A percentile compares a stretch with the other conserved stretches of the same genome.
Conservation (phyloP, 2,113 vertebrate species). For the Ophthalmolycus amberensis region DNA sequence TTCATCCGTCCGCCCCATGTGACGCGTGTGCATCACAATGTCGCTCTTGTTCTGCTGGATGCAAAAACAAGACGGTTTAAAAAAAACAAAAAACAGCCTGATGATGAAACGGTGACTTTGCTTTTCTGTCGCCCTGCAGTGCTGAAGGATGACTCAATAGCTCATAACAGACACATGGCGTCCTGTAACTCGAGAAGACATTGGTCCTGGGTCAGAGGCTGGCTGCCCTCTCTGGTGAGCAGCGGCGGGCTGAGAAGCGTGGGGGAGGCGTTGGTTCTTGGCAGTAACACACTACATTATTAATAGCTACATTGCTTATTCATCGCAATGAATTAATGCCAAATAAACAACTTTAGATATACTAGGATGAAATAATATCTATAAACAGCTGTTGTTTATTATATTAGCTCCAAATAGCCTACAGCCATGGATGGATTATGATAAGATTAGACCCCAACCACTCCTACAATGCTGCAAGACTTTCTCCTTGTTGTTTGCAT, state of each 20-base stretch:
- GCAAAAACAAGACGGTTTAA: constrained; percentile 32
- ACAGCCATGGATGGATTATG: not conserved
- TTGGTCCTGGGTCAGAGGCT: constrained; percentile 17
- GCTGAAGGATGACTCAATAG: constrained; percentile 20
- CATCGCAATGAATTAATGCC: not conserved
- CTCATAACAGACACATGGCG: constrained; percentile 9
- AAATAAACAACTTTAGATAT: not conserved
- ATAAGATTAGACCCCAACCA: not conserved
- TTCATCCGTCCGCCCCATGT: constrained; percentile 41
- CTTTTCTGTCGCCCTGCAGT: constrained; percentile 8
- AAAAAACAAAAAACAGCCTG: not conserved
- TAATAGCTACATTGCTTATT: not conserved
- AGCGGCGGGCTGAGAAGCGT: too few relatives aligned
- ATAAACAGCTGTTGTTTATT: not conserved
- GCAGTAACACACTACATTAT: not conserved
- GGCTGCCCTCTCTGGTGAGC: not conserved
- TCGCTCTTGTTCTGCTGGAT: constrained; percentile 11
- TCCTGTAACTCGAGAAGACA: constrained; percentile 40
- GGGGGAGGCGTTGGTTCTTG: not conserved
- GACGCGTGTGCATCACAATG: constrained; percentile 35
- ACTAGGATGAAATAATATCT: not conserved
- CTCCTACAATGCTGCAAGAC: not conserved
- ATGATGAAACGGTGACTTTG: constrained; percentile 12
- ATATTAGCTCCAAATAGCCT: not conserved
- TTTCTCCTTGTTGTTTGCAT: not conserved